phyloP scores from a whole-genome alignment of 30 jellyfish, hydroid and myxozoan species.

The Cassiopea andromeda region DNA sequence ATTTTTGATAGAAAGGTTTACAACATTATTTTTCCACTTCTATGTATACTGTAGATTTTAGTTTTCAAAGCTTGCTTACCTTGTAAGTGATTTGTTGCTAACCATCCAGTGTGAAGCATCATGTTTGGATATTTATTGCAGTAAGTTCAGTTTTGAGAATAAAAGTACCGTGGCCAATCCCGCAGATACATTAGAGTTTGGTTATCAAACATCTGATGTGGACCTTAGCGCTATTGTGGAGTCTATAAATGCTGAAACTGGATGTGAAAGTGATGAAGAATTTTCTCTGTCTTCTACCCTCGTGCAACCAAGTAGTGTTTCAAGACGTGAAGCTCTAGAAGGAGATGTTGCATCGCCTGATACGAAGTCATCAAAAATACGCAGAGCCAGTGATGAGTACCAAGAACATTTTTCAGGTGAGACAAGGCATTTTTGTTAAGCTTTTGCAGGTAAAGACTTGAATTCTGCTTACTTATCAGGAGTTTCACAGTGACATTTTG shows the following conservation, averaged over 20 bases:
- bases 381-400: background rate
- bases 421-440: too few species aligned
- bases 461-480: too few species aligned
- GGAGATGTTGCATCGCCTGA: background rate
- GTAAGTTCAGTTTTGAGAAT: background rate
- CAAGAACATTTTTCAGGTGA: background rate
- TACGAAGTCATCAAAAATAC: background rate
- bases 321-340: background rate
- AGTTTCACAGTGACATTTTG: too few species aligned
- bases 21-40: too few species aligned
- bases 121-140: background rate
- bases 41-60: too few species aligned
- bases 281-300: conserved; percentile 39
- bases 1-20: too few species aligned
- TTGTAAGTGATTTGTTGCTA: background rate
- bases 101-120: background rate
- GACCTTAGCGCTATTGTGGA: conserved; percentile 31
- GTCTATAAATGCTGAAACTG: conserved; percentile 1
- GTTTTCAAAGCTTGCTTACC: too few species aligned
- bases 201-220: conserved; percentile 31
- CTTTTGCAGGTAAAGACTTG: too few species aligned
- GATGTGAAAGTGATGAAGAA: conserved; percentile 48
- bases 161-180: background rate
- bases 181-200: background rate
- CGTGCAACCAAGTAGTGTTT: conserved; percentile 4